Evolutionary conservation across 2,888 invertebrate species (phyloP), one percentile per base, ranked within the genome.

Genomic region (Carcina quercana): DNA sequence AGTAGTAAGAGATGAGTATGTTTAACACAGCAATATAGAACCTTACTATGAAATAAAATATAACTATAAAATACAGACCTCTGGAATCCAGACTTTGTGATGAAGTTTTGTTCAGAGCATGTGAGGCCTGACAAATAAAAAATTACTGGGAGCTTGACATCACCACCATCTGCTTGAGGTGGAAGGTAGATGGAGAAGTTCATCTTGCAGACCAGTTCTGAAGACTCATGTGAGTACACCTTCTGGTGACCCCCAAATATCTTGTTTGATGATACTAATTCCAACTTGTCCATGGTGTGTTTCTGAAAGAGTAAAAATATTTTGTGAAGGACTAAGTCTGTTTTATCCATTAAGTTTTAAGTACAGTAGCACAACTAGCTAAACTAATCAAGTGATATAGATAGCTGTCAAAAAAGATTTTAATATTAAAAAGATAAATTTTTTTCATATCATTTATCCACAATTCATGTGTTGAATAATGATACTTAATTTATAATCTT

Each of bases 1-100:
- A n/a, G n/a, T n/a, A n/a, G n/a, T n/a, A n/a, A n/a, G n/a, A n/a
- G n/a, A n/a, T n/a, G n/a, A n/a, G n/a, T n/a, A n/a, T n/a, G n/a
- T n/a, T n/a, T n/a, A n/a, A n/a, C n/a, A n/a, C n/a, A n/a, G n/a
- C n/a, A n/a, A n/a, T n/a, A n/a, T n/a, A 3, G 96, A 88, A 3
- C 98, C 98, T 74, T 91, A 91, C 53, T 87, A 86, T 11, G 20
- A 20, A 20, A n/a, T 8, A 7, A 24, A n/a, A 12, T 10, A 24
- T 2, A n/a, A 24, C 11, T 24, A 22, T 20, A 15, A 24, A 7
- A 17, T 20, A 32, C 36, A 42, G 62, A 86, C 78, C 88, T 88
- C 82, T 99, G 99, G 40, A 94, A 93, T n/a, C 97, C 98, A 26
- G 96, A 90, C 78, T 99, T 99, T 30, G 93, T 90, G 42, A 97